These are phyloP conservation scores for Nebria salina DNA, from an alignment of 2,888 invertebrate species.

Conservation along the genomic window DNA sequence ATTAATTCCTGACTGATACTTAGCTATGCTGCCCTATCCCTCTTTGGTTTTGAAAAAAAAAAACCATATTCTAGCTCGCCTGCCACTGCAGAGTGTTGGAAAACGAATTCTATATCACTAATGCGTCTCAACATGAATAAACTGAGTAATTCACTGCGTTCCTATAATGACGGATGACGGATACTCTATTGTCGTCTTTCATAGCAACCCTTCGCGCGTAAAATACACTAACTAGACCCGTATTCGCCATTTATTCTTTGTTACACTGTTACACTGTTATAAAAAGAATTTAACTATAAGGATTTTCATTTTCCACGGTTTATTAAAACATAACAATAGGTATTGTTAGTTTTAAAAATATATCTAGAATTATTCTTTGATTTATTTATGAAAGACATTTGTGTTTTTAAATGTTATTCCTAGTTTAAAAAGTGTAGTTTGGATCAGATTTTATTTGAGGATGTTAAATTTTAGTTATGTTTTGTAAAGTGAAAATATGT, in stretches of 20 bases:
- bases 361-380: no score
- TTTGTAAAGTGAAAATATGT: no score
- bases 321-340: background rate
- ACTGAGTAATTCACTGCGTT: background rate
- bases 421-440: no score
- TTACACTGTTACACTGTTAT: background rate
- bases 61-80: background rate
- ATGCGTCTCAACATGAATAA: background rate
- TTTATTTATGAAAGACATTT: no score
- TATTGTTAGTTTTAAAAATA: background rate
- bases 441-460: no score
- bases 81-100: background rate
- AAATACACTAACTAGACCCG: background rate
- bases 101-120: background rate
- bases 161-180: background rate
- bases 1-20: conserved; percentile 39
- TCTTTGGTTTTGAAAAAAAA: background rate
- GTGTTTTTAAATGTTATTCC: no score
- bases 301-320: background rate
- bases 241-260: background rate
- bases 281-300: background rate
- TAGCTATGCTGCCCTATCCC: conserved; percentile 11
- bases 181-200: background rate
- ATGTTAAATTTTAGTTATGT: no score
- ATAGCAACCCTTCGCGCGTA: background rate